Percentiles rank a stretch among this genome's conserved stretches.
Evolutionary conservation across 2,113 vertebrate genomes (phyloP).

Genomic region (Oryzias curvinotus): DNA sequence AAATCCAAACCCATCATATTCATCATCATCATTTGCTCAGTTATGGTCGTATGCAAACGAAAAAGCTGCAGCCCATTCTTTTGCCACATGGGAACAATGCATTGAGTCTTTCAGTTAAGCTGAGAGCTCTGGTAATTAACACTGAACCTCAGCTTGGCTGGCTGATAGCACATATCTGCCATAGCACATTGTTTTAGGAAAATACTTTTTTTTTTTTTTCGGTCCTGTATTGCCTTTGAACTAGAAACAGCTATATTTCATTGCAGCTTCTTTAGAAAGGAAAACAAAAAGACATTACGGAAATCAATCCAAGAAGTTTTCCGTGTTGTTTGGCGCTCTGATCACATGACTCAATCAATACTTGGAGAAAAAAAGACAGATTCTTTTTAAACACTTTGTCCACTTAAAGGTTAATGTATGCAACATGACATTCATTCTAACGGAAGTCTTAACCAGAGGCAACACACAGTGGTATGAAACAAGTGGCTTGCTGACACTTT

Average conservation of each 20-base stretch:
- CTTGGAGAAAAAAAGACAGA: too few species aligned
- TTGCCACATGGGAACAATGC: conserved; percentile 77
- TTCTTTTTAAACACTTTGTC: too few species aligned
- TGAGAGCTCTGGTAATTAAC: conserved; percentile 70
- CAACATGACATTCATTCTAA: too few species aligned
- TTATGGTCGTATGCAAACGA: conserved; percentile 65
- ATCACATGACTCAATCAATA: too few species aligned
- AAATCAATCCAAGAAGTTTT: too few species aligned
- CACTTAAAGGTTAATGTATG: too few species aligned
- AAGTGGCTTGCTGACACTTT: too few species aligned
- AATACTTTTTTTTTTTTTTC: conserved; percentile 21
- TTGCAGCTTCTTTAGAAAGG: conserved; percentile 6
- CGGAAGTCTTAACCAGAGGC: too few species aligned
- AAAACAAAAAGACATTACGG: conserved; percentile 1
- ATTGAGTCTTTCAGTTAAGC: conserved; percentile 56
- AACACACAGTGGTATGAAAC: too few species aligned
- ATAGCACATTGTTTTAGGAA: conserved; percentile 38
- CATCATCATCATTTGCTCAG: conserved; percentile 70
- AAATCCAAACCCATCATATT: not conserved
- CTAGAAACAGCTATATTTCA: conserved; percentile 21
- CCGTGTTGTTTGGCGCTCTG: too few species aligned
- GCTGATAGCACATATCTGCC: conserved; percentile 30
- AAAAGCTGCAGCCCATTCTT: conserved; percentile 68
- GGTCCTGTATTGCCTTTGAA: conserved; percentile 2
- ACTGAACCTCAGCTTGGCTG: conserved; percentile 51